Evolutionary conservation across 2,888 invertebrate species (phyloP), one percentile per base, ranked within the genome.

Genomic region (Nymphalis polychloros): DNA sequence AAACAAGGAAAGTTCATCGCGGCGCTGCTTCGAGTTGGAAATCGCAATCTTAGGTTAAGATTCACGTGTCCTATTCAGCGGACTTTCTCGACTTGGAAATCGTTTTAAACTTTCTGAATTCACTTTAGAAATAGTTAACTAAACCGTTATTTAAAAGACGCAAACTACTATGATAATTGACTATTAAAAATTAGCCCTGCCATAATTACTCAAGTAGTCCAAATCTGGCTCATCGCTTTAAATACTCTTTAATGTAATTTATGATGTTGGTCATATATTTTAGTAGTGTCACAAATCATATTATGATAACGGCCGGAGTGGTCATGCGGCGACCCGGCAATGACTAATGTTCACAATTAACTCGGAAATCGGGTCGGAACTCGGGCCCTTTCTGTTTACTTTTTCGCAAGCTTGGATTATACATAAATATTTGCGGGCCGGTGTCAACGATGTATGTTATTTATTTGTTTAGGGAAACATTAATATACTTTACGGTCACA

Each of bases 291-390:
- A 87, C 89, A 89, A 89, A 89, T 89, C 88, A 89, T 83, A 75
- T 75, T 77, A 86, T 75, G 89, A 89, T 89, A 90, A 87, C 84
- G 80, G 78, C 78, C 76, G 68, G 67, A 67, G 73, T 78, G 77
- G 76, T 79, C 78, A 78, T 77, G 79, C 81, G 80, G 76, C 80
- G 80, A 79, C 81, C 76, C 75, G 63, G 75, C 57, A 66, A 84
- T 90, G 88, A 90, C 86, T 89, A 90, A 89, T 89, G 89, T 83
- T 75, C 76, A 81, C 90, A 88, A 90, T 90, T 90, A 90, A 86
- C 86, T 81, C 74, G 79, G 81, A 79, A 80, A 81, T 84, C 82
- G 81, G 82, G 81, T 75, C 79, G 76, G 74, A 73, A 72, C 76
- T 79, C 77, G 75, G 65, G 53, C 70, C 70, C 76, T 73, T 68